Conservation (phyloP, 2,113 vertebrate genomes). For the Galbula dea region DNA sequence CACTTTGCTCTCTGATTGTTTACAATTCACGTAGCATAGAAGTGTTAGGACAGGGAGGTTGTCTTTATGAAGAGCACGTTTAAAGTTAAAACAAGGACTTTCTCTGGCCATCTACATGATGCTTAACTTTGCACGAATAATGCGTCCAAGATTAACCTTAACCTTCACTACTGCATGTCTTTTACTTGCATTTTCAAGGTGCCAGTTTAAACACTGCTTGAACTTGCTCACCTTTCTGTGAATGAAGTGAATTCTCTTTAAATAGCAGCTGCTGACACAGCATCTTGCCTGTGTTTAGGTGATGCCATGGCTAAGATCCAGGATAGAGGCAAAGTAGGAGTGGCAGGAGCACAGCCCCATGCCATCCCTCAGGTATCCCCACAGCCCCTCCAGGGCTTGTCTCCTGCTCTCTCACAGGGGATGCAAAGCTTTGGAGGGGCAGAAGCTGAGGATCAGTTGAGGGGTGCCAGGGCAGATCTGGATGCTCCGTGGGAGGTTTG, state of each 20-base stretch:
- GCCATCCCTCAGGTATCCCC: background rate
- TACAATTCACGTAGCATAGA: background rate
- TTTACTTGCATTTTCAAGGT: background rate
- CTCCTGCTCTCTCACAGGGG: background rate
- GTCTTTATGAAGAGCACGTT: background rate
- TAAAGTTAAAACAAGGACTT: background rate
- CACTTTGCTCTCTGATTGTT: background rate
- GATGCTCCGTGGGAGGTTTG: background rate
- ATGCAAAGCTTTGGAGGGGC: background rate
- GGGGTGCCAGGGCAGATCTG: background rate
- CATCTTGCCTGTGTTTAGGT: background rate
- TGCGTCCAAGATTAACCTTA: background rate
- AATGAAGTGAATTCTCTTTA: conserved; percentile 2
- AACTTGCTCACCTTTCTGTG: conserved; percentile 5
- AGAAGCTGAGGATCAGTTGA: background rate
- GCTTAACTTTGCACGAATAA: background rate
- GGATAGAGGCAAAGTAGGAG: background rate
- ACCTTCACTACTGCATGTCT: background rate
- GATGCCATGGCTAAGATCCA: background rate
- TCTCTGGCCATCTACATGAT: background rate
- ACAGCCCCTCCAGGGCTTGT: background rate
- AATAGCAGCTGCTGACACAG: conserved; percentile 29
- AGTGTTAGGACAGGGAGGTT: background rate
- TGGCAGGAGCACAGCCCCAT: background rate
- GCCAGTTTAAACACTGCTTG: background rate